Evolutionary conservation across 2,113 vertebrate genomes (phyloP).

Genomic region (Datnioides undecimradiatus): DNA sequence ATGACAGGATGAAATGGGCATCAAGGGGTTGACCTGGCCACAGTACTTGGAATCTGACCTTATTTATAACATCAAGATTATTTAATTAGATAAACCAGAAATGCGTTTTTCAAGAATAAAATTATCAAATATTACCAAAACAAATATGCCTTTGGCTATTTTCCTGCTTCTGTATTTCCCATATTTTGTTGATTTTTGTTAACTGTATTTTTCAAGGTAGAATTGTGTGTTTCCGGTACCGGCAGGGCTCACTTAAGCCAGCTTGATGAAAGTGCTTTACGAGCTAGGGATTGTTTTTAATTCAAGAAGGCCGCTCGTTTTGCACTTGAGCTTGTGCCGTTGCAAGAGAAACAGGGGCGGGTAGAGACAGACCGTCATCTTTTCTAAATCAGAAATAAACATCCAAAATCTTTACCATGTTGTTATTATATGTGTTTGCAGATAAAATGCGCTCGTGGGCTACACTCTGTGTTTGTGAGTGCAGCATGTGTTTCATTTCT

Average conservation of each 20-base stretch:
- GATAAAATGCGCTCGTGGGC: fast-evolving
- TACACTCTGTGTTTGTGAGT: not conserved
- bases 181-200: fast-evolving
- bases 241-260: not conserved
- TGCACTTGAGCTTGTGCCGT: not conserved
- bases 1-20: not conserved
- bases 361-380: not conserved
- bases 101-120: not conserved
- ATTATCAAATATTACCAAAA: not conserved
- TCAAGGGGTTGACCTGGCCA: not conserved
- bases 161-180: not conserved
- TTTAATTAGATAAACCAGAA: no score
- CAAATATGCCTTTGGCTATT: not conserved
- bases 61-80: no score
- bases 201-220: constrained; percentile 1
- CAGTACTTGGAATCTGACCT: no score
- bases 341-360: constrained; percentile 28
- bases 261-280: constrained; percentile 38
- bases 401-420: not conserved
- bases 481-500: not conserved
- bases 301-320: constrained; percentile 73
- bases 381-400: not conserved
- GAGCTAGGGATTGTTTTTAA: constrained; percentile 87
- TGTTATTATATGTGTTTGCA: not conserved
- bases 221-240: not conserved